Conservation (phyloP, 2,797 vertebrate genomes). For the Streptopelia turtur region DNA sequence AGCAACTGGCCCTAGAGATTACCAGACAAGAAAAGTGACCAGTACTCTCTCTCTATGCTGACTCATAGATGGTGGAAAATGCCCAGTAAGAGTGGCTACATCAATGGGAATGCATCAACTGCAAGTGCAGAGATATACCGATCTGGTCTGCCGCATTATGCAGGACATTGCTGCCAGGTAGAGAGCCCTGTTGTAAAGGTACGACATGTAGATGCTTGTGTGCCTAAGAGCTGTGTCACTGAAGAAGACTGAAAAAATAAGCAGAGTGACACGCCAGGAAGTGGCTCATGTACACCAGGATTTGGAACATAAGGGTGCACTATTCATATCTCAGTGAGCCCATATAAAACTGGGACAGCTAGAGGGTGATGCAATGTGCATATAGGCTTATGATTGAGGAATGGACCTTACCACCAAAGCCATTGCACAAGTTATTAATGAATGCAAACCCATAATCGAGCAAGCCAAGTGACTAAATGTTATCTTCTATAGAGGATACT, state of each 20-base stretch:
- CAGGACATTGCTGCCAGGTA: neutral
- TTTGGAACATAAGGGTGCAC: neutral
- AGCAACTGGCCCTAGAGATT: neutral
- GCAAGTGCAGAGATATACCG: neutral
- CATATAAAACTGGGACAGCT: neutral
- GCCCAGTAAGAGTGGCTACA: neutral
- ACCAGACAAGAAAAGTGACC: neutral
- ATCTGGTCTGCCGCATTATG: neutral
- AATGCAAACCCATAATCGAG: neutral
- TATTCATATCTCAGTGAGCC: neutral
- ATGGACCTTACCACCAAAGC: neutral
- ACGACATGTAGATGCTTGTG: neutral
- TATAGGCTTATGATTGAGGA: neutral
- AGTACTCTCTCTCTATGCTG: neutral
- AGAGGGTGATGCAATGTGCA: fast-evolving
- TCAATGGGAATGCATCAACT: neutral
- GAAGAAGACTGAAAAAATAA: neutral
- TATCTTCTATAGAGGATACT: neutral
- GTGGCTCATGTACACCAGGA: neutral
- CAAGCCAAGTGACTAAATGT: neutral
- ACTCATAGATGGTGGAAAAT: neutral
- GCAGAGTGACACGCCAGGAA: neutral
- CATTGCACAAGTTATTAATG: neutral
- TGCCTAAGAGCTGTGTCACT: neutral
- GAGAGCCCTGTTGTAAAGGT: neutral